Base-by-base conservation (phyloP, 2,113 vertebrate species). In the Verasper variegatus region DNA sequence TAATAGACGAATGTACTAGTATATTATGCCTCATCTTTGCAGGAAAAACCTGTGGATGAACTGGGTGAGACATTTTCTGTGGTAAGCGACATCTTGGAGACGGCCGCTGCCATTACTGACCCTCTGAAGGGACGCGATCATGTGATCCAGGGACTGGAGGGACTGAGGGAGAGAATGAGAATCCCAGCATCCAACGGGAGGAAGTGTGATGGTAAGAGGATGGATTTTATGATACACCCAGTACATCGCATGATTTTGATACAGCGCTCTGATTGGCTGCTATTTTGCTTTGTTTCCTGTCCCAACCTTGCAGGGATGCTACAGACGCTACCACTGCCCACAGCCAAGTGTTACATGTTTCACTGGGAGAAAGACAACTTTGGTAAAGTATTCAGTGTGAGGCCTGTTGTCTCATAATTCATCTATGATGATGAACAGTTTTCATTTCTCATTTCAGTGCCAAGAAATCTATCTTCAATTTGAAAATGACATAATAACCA, bases 321-420 rank as follows among this genome's bases (percentile, higher is more conserved):
- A 2, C 95, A 95, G 62, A 95, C 95, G 11, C 93, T 99, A 10
- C 94, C 94, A 18, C 76, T 99, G 62, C 97, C 97, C 0, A 92
- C 95, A 0, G 95, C 97, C 72, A 97, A 96, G 78, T 98, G 96
- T 85, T 94, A 96, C 86, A 94, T 95, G 62, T 97, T 97, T 83
- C 95, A 92, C 88, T 99, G 98, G 98, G 97, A 96, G 76, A 96
- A 96, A 71, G 98, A 99, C 85, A 98, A 96, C 86, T 99, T 99
- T 26, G 98, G 98, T 99, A 95, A 96, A 24, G n/a, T 65, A 70
- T 61, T 42, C 23, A 58, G 12, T n/a, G 21, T 40, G 24, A 26
- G 10, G 23, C 45, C 59, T 37, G 0, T 35, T 35, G 26, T 31
- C 57, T 31, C 57, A 59, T 20, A 4, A 31, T 59, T 8, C 5